phyloP scores from a whole-genome alignment of 2,888 invertebrate species.

The Thumatha senex region DNA sequence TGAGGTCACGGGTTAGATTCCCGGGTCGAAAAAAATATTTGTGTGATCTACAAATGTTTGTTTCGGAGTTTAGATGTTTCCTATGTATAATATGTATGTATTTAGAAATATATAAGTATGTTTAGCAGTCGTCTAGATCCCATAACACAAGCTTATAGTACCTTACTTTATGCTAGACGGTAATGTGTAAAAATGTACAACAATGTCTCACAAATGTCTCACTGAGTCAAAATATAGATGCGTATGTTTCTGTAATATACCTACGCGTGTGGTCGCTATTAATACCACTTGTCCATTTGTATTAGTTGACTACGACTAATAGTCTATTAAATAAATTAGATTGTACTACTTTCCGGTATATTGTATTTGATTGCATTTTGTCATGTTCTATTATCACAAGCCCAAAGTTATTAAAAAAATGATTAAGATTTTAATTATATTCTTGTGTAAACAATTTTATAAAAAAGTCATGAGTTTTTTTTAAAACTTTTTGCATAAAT shows the following conservation, averaged over 20 bases:
- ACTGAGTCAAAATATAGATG: not conserved
- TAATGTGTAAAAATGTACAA: too few species aligned
- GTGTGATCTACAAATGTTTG: too few species aligned
- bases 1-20: too few species aligned
- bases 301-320: slow-evolving; percentile 56
- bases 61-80: too few species aligned
- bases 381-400: slow-evolving; percentile 7
- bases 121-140: too few species aligned
- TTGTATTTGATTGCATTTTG: slow-evolving; percentile 10
- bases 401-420: slow-evolving; percentile 4
- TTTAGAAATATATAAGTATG: too few species aligned
- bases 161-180: too few species aligned
- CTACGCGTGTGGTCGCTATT: slow-evolving; percentile 60
- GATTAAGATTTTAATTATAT: slow-evolving; percentile 7
- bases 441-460: not conserved
- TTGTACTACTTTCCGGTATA: slow-evolving; percentile 11
- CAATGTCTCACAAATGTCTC: not conserved
- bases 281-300: slow-evolving; percentile 47
- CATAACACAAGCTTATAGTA: too few species aligned
- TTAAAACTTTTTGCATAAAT: too few species aligned
- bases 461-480: too few species aligned
- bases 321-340: slow-evolving; percentile 57
- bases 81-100: too few species aligned
- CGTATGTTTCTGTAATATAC: slow-evolving; percentile 29
- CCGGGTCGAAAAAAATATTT: too few species aligned